Conservation (phyloP, 2,888 invertebrate species). For the Microctonus aethiopoides region DNA sequence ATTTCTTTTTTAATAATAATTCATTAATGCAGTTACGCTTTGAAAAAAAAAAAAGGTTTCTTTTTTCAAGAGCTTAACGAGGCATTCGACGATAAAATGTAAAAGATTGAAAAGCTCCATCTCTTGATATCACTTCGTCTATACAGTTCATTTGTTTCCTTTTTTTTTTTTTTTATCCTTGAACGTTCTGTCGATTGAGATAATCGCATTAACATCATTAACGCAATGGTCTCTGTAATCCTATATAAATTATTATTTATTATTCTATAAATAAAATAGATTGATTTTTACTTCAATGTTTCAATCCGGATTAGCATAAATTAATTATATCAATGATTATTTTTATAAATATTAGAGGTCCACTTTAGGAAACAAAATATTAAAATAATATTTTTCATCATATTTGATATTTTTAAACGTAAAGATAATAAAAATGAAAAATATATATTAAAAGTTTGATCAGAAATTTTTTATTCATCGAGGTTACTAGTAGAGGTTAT, state of each 20-base stretch:
- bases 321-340: no score
- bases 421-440: background rate
- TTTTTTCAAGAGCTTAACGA: background rate
- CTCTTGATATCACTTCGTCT: background rate
- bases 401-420: background rate
- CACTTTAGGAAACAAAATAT: no score
- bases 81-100: slow-evolving; percentile 4
- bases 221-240: background rate
- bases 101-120: background rate
- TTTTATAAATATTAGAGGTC: no score
- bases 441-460: background rate
- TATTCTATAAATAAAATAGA: background rate
- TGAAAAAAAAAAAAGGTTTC: background rate
- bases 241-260: background rate
- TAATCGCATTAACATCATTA: slow-evolving; percentile 3
- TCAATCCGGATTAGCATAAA: no score
- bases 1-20: background rate
- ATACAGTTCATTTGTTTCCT: background rate
- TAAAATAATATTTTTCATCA: no score
- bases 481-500: background rate
- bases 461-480: background rate
- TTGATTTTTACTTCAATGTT: background rate
- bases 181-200: background rate
- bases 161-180: background rate
- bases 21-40: background rate